A percentile compares a stretch with the other conserved stretches of the same genome.
phyloP scores from a whole-genome alignment of 2,888 invertebrate species.

The Rambutsinella grinnellia region DNA sequence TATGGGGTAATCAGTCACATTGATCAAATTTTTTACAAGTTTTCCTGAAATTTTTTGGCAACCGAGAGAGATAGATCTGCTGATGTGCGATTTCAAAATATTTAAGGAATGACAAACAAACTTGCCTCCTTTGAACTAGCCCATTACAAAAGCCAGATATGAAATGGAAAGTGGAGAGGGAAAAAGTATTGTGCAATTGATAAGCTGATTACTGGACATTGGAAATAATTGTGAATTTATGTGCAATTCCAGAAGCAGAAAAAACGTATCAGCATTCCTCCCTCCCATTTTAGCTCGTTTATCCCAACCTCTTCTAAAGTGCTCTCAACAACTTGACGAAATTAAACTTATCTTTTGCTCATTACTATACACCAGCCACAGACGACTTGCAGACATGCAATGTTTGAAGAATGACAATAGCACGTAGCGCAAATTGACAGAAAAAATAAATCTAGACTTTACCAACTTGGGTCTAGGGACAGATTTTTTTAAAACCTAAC shows the following conservation, averaged over 20 bases:
- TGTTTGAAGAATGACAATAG: slow-evolving; percentile 46
- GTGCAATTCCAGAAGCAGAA: slow-evolving; percentile 27
- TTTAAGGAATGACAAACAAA: too few species aligned
- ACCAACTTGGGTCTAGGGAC: slow-evolving; percentile 32
- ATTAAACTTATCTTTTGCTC: slow-evolving; percentile 39
- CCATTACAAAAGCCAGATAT: too few species aligned
- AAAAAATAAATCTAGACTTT: slow-evolving; percentile 33
- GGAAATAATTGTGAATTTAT: too few species aligned
- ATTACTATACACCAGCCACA: too few species aligned
- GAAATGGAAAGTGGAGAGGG: too few species aligned
- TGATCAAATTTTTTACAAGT: slow-evolving; percentile 30
- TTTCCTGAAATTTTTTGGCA: slow-evolving; percentile 26
- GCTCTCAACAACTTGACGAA: slow-evolving; percentile 42
- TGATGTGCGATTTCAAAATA: background rate
- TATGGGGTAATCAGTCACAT: slow-evolving; percentile 49
- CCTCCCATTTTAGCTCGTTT: slow-evolving; percentile 13
- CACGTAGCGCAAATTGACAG: slow-evolving; percentile 26
- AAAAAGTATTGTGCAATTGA: too few species aligned
- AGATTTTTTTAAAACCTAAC: slow-evolving; percentile 15
- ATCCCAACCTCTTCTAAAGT: too few species aligned
- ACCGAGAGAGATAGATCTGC: slow-evolving; percentile 4
- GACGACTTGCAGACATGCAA: slow-evolving; percentile 30
- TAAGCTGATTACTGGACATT: too few species aligned
- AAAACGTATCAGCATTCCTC: slow-evolving; percentile 36
- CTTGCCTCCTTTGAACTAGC: too few species aligned